Evolutionary conservation across 2,113 vertebrate genomes (phyloP), one percentile per base, ranked within the genome.

Genomic region (Rhinoderma darwinii): DNA sequence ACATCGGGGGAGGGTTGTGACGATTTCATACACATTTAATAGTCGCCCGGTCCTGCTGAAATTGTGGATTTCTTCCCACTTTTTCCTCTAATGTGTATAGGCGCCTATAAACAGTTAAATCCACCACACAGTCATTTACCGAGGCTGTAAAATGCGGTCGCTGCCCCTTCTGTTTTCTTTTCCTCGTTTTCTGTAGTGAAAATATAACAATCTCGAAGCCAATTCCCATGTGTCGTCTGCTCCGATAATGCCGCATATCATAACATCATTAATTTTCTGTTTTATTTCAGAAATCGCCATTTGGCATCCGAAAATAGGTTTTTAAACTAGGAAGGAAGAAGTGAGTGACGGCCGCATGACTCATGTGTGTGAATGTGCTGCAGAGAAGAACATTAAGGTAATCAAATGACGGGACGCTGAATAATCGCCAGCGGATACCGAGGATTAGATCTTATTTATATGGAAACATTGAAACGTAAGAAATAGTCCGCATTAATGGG

Each of bases 341-440:
- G 30, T 50, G 41, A 76, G 12, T 32, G 74, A 14, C 74, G 41
- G 4, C 27, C 43, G 44, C 41, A 18, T 68, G 63, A 68, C 44
- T 76, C 74, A 50, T 17, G 30, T 1, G 74, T 76, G 74, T 76
- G 74, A 76, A 50, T 22, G 17, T 2, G 43, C 73, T 5, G 43
- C 73, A 41, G 27, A 75, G 73, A 47, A 75, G 73, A 35, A 75
- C 73, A 75, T 75, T 75, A 76, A 76, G 74, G 44, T 47, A 50
- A 50, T 76, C n/a, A 76, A 39, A 76, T 76, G 74, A 50, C 43
- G 7, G 43, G 8, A 17, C 7, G 14, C 15, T 30, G 74, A 50
- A 50, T 47, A 30, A 76, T 76, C 18, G 43, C 74, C 44, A 30
- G 74, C 17, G 43, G n/a, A 76, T 47, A 76, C 15, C 17, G 74